Evolutionary conservation across 2,888 invertebrate species (phyloP), one percentile per base, ranked within the genome.

Genomic region (Protophormia terraenovae): DNA sequence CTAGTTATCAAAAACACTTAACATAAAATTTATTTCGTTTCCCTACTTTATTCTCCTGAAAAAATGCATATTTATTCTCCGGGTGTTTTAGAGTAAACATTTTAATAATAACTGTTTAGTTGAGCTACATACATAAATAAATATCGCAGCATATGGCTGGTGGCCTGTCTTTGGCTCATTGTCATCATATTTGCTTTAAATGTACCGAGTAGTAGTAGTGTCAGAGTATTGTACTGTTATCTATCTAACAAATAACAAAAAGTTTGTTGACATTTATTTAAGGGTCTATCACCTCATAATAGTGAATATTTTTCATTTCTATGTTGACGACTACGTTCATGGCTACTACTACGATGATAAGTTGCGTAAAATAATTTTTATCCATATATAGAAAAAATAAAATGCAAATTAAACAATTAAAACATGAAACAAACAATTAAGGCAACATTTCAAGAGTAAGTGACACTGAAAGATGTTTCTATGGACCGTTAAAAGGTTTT

Each of bases 261-360:
- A 81, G 85, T 85, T 85, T 85, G 85, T 85, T 85, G 85, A 82
- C 85, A 85, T 78, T 85, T 50, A 64, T 69, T 82, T 75, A 75
- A 82, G 75, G 85, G 85, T 82, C 75, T 55, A 69, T 82, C 85
- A 85, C 85, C 85, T 85, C 78, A 58, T 73, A 71, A 76, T 76
- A 76, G 53, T 69, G 14, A 50, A 22, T 50, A 35, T 10, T 58
- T 16, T 47, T 67, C 29, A 8, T 62, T 50, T 67, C 67, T 41
- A 50, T 60, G 41, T 62, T 38, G n/a, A 27, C 38, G 12, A 10
- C 60, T 32, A 29, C 8, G n/a, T n/a, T n/a, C n/a, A n/a, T n/a
- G 10, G 16, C 16, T n/a, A 24, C n/a, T 22, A 5, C 47, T 10
- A 71, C 55, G 32, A 55, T 19, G 47, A 47, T 14, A 64, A 47